Conservation (phyloP, 2,113 vertebrate genomes). For the Stegostoma tigrinum region DNA sequence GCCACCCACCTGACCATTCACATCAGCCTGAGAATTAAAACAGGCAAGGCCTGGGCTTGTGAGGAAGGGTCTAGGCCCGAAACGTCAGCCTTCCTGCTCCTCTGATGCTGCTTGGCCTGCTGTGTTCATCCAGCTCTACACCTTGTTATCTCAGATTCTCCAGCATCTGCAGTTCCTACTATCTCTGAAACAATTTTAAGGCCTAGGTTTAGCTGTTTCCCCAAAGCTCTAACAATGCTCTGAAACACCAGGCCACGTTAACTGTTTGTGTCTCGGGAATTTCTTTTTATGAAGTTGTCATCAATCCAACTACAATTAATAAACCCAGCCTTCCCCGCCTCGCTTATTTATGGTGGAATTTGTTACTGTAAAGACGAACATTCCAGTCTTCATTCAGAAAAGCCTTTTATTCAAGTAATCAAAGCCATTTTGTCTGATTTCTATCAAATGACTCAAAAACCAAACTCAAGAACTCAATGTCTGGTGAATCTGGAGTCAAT, state of each 20-base stretch:
- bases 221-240: not conserved
- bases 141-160: too few species aligned
- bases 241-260: not conserved
- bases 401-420: not conserved
- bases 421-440: not conserved
- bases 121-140: too few species aligned
- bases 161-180: too few species aligned
- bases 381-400: not conserved
- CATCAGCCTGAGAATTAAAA: not conserved
- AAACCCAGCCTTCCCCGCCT: not conserved
- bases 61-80: too few species aligned
- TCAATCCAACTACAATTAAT: not conserved
- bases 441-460: not conserved
- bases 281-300: not conserved
- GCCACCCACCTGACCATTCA: not conserved
- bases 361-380: not conserved
- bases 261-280: not conserved
- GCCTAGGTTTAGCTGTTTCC: not conserved
- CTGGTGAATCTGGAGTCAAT: not conserved
- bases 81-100: too few species aligned
- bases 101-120: too few species aligned
- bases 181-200: too few species aligned
- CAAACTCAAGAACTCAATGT: not conserved
- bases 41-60: not conserved
- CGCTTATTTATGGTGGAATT: not conserved